Evolutionary conservation across 1,140 invertebrate species (phyloP), one percentile per base, ranked within the genome.

Genomic region (Melitaea cinxia): DNA sequence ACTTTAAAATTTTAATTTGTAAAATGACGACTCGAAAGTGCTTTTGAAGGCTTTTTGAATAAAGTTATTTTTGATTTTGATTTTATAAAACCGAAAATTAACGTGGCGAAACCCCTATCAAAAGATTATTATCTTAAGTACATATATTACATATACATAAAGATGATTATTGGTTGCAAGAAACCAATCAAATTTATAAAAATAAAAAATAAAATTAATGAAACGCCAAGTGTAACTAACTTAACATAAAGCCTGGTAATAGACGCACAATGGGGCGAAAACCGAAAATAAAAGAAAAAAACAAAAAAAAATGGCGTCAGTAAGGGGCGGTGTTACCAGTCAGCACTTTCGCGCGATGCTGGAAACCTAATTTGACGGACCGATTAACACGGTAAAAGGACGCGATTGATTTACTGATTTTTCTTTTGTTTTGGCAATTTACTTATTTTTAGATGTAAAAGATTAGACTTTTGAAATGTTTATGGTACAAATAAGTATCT

Each of bases 311-410:
- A 75, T 78, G 73, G 72, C 77, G 74, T 69, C 69, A 53, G 73
- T 75, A 72, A 72, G 68, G 65, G 7, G 1, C 42, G 15, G 42
- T 55, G 39, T 39, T 58, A 77, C 35, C 39, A 58, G 64, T 86
- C 83, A 86, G 83, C 83, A 78, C 68, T 83, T 86, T 83, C 53
- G 57, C 77, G 15, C 6, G 37, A 42, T 17, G 77, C 79, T 77
- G 75, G 75, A 83, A 87, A 87, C 82, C 79, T 82, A 84, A 86
- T 86, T 86, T 86, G 78, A 84, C 77, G 83, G 79, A 56, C 78
- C 80, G 83, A 84, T 86, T 83, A 85, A 77, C 80, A 79, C 80
- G 72, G 64, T 68, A 63, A 60, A 57, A 67, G 70, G 60, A 68
- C 57, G 54, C 66, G 75, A 79, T 82, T 75, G 78, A 77, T 82